Evolutionary conservation across 1,140 invertebrate species (phyloP).

Genomic region (Drosophila willistoni): DNA sequence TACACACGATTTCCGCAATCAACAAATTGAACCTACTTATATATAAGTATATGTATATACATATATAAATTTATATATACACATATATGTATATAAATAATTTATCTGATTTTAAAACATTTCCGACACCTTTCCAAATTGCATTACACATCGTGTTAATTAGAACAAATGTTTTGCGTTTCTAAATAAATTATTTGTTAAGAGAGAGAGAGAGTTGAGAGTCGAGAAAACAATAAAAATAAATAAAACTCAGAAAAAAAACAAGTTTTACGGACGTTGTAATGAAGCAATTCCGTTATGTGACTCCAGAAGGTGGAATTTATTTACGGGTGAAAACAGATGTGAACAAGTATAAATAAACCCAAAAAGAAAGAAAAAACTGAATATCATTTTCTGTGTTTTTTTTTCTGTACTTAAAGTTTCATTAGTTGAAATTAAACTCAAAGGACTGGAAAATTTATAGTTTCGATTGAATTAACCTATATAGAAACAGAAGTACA

Average conservation of each 20-base stretch:
- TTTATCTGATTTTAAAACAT: slow-evolving; percentile 4
- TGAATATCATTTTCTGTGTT: too few species aligned
- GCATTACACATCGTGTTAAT: slow-evolving; percentile 1
- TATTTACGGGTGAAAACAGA: slow-evolving; percentile 33
- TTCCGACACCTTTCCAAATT: neutral
- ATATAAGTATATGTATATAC: neutral
- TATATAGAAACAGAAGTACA: too few species aligned
- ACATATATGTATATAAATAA: neutral
- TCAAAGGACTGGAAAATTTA: too few species aligned
- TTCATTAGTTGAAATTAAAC: too few species aligned
- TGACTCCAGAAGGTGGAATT: neutral
- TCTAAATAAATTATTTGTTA: neutral
- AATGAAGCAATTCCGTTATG: slow-evolving; percentile 20
- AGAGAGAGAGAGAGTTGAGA: neutral
- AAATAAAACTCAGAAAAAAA: slow-evolving; percentile 18
- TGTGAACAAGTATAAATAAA: slow-evolving; percentile 44
- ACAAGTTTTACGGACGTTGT: slow-evolving; percentile 34
- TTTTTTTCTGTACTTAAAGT: too few species aligned
- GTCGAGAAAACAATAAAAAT: neutral
- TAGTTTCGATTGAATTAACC: too few species aligned
- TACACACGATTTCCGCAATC: neutral
- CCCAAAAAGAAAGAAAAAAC: neutral
- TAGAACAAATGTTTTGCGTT: slow-evolving; percentile 7
- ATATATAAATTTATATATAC: neutral
- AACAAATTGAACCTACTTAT: slow-evolving; percentile 1